phyloP scores from a whole-genome alignment of 2,888 invertebrate species.

The Zhuqinia jingwanae region DNA sequence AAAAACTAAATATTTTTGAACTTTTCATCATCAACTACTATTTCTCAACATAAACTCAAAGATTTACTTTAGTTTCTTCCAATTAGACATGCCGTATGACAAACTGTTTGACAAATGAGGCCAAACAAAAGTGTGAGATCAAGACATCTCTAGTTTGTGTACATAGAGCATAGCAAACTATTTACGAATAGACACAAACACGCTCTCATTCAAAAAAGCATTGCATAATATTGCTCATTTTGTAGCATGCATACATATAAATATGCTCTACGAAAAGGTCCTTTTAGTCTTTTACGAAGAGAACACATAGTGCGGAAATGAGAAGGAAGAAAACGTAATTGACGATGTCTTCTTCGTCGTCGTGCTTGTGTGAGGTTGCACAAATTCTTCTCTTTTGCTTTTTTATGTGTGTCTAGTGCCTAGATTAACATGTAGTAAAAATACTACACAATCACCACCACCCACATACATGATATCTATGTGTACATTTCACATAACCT shows the following conservation, averaged over 20 bases:
- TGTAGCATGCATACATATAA: background rate
- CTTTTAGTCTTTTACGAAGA: no score
- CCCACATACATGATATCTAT: constrained; percentile 36
- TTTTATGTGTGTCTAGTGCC: background rate
- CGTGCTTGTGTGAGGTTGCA: constrained; percentile 24
- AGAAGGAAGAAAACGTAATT: constrained; percentile 44
- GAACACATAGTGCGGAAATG: constrained; percentile 67
- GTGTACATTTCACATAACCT: constrained; percentile 8
- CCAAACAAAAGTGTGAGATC: constrained; percentile 68
- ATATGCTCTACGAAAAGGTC: background rate
- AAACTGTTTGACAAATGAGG: constrained; percentile 67
- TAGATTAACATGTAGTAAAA: background rate
- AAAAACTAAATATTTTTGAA: no score
- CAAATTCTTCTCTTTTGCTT: background rate
- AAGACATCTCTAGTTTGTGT: background rate
- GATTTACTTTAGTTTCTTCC: constrained; percentile 12
- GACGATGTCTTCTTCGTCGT: constrained; percentile 29
- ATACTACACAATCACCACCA: constrained; percentile 12
- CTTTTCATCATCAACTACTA: no score
- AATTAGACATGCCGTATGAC: constrained; percentile 24
- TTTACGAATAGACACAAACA: background rate
- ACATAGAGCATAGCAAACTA: background rate
- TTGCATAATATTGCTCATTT: no score
- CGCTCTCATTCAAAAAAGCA: background rate
- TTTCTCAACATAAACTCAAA: background rate